Evolutionary conservation across 2,113 vertebrate species (phyloP).

Genomic region (Apodemus speciosus): DNA sequence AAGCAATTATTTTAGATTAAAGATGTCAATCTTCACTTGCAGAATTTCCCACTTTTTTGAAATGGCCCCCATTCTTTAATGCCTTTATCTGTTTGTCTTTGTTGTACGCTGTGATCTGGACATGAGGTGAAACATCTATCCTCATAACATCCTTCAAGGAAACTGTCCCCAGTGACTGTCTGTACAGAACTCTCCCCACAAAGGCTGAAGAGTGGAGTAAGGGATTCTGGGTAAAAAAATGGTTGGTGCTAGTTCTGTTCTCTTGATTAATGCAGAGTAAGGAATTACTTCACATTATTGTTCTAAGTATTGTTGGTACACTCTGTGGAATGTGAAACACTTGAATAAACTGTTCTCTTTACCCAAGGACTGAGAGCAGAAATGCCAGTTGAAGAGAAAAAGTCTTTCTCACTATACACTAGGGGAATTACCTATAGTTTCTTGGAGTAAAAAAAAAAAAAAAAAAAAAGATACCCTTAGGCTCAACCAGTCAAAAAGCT

Average conservation of each 20-base stretch:
- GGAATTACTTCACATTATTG: background rate
- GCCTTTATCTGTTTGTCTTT: background rate
- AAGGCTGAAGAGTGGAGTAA: background rate
- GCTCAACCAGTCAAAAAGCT: conserved; percentile 19
- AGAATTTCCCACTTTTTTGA: background rate
- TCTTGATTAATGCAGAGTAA: background rate
- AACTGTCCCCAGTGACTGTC: background rate
- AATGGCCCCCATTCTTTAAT: background rate
- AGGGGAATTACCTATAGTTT: background rate
- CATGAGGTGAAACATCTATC: background rate
- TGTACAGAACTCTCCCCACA: background rate
- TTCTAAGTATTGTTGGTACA: background rate
- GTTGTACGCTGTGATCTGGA: background rate
- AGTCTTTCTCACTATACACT: background rate
- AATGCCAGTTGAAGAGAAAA: background rate
- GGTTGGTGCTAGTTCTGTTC: background rate
- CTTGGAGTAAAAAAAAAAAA: too few relatives aligned
- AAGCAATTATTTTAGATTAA: background rate
- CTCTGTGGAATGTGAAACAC: background rate
- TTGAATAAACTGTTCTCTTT: background rate
- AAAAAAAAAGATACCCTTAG: background rate
- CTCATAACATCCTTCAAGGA: background rate
- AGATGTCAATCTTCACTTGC: background rate
- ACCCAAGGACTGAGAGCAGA: background rate
- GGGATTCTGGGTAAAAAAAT: background rate